Base-by-base conservation (phyloP, 2,888 invertebrate genomes). In the Synanthedon tipuliformis region DNA sequence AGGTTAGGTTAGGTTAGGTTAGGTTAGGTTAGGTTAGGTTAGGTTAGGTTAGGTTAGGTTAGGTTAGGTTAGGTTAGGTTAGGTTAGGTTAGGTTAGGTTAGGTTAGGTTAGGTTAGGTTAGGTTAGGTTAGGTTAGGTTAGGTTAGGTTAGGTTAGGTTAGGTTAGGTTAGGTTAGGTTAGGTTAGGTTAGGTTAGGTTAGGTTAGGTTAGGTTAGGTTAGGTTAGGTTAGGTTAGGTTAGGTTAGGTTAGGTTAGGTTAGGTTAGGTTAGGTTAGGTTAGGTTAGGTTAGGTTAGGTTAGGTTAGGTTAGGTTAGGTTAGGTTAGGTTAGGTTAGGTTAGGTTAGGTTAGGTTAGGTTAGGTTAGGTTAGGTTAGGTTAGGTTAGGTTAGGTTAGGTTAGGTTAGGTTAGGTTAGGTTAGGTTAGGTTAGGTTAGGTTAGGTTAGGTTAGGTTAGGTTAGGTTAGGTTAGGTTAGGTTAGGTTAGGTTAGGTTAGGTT, bases 241-340 rank as follows among this genome's bases (percentile, higher is more conserved):
- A 53, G 53, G 55, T 52, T 55, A 51, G 51, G 56, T 54, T 56
- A 56, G 56, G 56, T 54, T 56, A 56, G 56, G 56, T 56, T 56
- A 53, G 56, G 55, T 54, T 56, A 56, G 56, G 56, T 56, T 56
- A 56, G 56, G 56, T 56, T 56, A 56, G 56, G 56, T 56, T 56
- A 56, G 56, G 56, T 56, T 56, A 56, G 55, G 56, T 56, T 56
- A 56, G 56, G n/a, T n/a, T n/a, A n/a, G n/a, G n/a, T n/a, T n/a
- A n/a, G n/a, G n/a, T n/a, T n/a, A n/a, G n/a, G n/a, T n/a, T n/a
- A n/a, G n/a, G n/a, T n/a, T n/a, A n/a, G n/a, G n/a, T n/a, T n/a
- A n/a, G n/a, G n/a, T n/a, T n/a, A n/a, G n/a, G n/a, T n/a, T n/a
- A n/a, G n/a, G n/a, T n/a, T n/a, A n/a, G n/a, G n/a, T n/a, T n/a